Percentiles rank a stretch among this genome's conserved stretches.
Evolutionary conservation across 2,113 vertebrate species (phyloP).

Genomic region (Circaetus gallicus): DNA sequence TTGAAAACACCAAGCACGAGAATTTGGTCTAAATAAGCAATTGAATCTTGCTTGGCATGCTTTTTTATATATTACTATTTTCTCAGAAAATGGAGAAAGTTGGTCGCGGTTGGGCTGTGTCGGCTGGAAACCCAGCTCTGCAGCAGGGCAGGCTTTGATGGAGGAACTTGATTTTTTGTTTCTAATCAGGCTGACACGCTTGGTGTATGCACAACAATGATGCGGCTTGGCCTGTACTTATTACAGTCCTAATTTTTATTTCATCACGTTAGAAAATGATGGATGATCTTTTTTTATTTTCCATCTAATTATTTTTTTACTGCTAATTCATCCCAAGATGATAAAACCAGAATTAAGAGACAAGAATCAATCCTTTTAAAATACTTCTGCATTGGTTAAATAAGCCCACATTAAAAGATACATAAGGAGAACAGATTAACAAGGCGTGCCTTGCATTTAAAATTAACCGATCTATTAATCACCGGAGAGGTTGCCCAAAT

Average conservation of each 20-base stretch:
- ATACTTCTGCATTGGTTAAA: background rate
- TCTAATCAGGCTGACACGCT: background rate
- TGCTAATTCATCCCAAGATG: background rate
- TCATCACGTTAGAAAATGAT: background rate
- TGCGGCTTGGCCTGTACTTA: background rate
- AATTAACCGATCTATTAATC: background rate
- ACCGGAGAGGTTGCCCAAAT: background rate
- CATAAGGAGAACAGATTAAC: constrained; percentile 1
- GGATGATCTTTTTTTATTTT: background rate
- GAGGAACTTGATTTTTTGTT: background rate
- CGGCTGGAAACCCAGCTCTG: background rate
- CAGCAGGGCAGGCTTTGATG: background rate
- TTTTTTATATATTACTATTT: background rate
- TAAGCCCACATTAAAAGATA: background rate
- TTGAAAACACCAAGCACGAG: accelerated
- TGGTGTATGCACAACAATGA: background rate
- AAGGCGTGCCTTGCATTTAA: background rate
- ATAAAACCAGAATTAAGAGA: background rate
- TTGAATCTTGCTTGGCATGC: accelerated
- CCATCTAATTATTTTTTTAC: background rate
- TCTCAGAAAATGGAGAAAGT: background rate
- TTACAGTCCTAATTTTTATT: constrained; percentile 11
- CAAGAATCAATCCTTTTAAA: background rate
- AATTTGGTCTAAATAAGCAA: background rate
- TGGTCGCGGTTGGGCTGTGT: background rate